Evolutionary conservation across 2,797 vertebrate species (phyloP).

Genomic region (Salarias fasciatus): DNA sequence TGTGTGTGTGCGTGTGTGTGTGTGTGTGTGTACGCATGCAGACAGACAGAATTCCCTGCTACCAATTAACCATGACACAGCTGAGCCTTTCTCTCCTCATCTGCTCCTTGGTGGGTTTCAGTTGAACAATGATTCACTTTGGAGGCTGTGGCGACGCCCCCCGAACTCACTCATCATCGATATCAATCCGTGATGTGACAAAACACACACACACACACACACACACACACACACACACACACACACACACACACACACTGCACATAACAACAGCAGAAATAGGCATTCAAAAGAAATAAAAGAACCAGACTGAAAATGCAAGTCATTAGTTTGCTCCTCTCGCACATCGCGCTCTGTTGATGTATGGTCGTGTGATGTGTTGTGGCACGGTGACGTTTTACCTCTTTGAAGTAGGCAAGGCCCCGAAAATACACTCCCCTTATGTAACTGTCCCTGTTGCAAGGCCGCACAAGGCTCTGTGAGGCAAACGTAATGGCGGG

Average conservation of each 20-base stretch:
- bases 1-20: too few species aligned
- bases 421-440: constrained; percentile 79
- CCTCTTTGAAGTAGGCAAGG: constrained; percentile 75
- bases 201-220: too few species aligned
- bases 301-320: constrained; percentile 8
- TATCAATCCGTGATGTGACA: constrained; percentile 44
- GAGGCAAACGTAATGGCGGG: constrained; percentile 62
- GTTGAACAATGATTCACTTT: constrained; percentile 63
- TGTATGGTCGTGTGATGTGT: constrained; percentile 54
- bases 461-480: constrained; percentile 50
- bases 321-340: constrained; percentile 28
- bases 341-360: too few species aligned
- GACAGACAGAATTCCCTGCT: constrained; percentile 21
- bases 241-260: not conserved
- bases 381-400: constrained; percentile 64
- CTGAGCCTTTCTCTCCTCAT: constrained; percentile 62
- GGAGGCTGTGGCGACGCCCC: constrained; percentile 38
- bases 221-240: not conserved
- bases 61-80: constrained; percentile 65
- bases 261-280: constrained; percentile 24
- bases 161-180: constrained; percentile 58
- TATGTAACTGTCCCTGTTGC: constrained; percentile 82
- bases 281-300: constrained; percentile 20
- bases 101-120: constrained; percentile 61
- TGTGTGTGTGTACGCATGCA: too few species aligned